phyloP scores from a whole-genome alignment of 2,113 vertebrate species.

The Columba livia region DNA sequence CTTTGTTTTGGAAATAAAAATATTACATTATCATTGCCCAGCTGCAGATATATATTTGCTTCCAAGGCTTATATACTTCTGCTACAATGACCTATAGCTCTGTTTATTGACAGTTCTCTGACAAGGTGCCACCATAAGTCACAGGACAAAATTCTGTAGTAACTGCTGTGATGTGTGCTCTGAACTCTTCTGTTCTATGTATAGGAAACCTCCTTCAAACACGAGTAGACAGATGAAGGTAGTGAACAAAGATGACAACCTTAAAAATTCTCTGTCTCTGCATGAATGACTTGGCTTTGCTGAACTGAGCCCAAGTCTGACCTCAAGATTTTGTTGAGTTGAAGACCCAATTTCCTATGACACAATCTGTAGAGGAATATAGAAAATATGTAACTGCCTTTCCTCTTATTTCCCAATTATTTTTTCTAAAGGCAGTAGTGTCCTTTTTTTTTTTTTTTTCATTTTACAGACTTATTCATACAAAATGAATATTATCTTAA shows the following conservation, averaged over 20 bases:
- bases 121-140: not conserved
- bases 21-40: rapidly evolving
- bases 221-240: rapidly evolving
- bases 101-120: not conserved
- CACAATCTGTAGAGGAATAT: not conserved
- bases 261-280: not conserved
- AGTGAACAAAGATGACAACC: not conserved
- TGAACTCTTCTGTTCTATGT: not conserved
- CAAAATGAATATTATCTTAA: not conserved
- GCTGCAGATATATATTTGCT: not conserved
- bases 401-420: not conserved
- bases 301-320: not conserved
- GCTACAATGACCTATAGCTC: rapidly evolving
- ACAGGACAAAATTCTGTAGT: not conserved
- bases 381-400: not conserved
- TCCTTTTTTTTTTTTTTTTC: conserved; percentile 4
- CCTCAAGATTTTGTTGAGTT: not conserved
- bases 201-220: not conserved
- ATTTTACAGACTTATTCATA: not conserved
- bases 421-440: not conserved
- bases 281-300: not conserved
- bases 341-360: not conserved
- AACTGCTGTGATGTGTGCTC: rapidly evolving
- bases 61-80: rapidly evolving
- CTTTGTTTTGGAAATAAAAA: not conserved